Base-by-base conservation (phyloP, 2,888 invertebrate genomes). In the Andrena marginata region DNA sequence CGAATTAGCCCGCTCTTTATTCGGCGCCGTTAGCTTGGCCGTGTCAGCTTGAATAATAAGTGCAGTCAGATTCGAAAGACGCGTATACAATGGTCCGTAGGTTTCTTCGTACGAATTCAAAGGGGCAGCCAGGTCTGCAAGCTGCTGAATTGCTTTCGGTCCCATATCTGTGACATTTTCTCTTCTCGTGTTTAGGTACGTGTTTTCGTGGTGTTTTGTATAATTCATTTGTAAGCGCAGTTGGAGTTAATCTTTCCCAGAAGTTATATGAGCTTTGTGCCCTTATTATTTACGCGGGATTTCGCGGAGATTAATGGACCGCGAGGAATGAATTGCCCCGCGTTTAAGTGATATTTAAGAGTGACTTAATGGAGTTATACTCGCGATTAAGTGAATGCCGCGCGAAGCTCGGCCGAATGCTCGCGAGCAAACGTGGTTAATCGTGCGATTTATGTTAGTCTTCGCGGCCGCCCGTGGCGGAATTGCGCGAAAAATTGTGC, bases 1-100 rank as follows among this genome's bases (percentile, higher is more conserved):
- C 76, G 82, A 84, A 87, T 87, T 88, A 88, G 80, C 29, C 63
- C 71, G 71, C 70, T 75, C 77, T 85, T 88, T 82, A 70, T 86
- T 85, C 80, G 69, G 76, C 81, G 72, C 69, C 78, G 62, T 85
- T 84, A 79, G 79, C 29, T 72, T 49, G 20, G 72, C 68, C 72
- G 49, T 51, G 42, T 31, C 29, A 33, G 31, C 10, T 63, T 4
- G 60, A 33, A 62, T 63, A 20, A 20, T 48, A 26, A 64, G 64
- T 59, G 70, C 29, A 71, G 7, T 35, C 42, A 35, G 51, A 62
- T 62, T 76, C 33, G 23, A 49, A 33, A n/a, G 42, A 70, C 69
- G 69, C 59, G 31, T 13, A 29, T 29, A 60, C 29, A 31, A 31
- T 31, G 51, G 48, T 20, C 20, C 26, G 64, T 16, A 29, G 13